Evolutionary conservation across 2,888 invertebrate genomes (phyloP).

Genomic region (Sceliomorpha sp.): DNA sequence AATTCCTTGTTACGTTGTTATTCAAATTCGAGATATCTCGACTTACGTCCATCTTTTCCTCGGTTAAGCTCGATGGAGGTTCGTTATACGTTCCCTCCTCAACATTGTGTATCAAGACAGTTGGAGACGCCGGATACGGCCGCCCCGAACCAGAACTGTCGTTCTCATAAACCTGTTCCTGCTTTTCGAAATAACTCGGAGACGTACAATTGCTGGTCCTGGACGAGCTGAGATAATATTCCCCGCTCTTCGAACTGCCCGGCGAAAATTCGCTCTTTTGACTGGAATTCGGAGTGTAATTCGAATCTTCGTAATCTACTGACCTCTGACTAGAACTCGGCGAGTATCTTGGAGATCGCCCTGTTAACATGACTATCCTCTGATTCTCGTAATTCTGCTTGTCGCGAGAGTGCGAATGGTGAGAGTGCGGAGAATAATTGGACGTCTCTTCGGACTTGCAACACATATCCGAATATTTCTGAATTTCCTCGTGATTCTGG

Average conservation of each 20-base stretch:
- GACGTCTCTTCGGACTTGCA: constrained; percentile 30
- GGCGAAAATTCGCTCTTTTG: constrained; percentile 76
- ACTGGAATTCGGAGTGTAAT: constrained; percentile 75
- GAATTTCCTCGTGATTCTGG: constrained; percentile 64
- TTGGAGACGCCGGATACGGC: constrained; percentile 59
- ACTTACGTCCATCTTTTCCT: constrained; percentile 30
- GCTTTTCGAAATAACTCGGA: constrained; percentile 55
- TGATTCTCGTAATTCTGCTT: constrained; percentile 64
- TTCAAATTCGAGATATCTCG: constrained; percentile 17
- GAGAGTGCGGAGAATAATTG: no score
- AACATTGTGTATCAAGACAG: constrained; percentile 55
- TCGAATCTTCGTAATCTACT: constrained; percentile 74
- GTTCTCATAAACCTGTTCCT: constrained; percentile 64
- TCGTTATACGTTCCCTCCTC: constrained; percentile 69
- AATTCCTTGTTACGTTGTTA: constrained; percentile 17
- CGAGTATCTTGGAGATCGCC: constrained; percentile 68
- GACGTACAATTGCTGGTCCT: constrained; percentile 47
- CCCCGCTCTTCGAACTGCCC: constrained; percentile 75
- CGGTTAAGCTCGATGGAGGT: constrained; percentile 31
- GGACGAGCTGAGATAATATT: constrained; percentile 68
- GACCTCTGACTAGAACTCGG: constrained; percentile 75
- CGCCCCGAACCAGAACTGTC: constrained; percentile 35
- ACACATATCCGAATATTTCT: constrained; percentile 23
- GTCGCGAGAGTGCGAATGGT: constrained; percentile 18
- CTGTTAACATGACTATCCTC: constrained; percentile 57